phyloP scores from a whole-genome alignment of 2,888 invertebrate species.

The Tridacna crocea region DNA sequence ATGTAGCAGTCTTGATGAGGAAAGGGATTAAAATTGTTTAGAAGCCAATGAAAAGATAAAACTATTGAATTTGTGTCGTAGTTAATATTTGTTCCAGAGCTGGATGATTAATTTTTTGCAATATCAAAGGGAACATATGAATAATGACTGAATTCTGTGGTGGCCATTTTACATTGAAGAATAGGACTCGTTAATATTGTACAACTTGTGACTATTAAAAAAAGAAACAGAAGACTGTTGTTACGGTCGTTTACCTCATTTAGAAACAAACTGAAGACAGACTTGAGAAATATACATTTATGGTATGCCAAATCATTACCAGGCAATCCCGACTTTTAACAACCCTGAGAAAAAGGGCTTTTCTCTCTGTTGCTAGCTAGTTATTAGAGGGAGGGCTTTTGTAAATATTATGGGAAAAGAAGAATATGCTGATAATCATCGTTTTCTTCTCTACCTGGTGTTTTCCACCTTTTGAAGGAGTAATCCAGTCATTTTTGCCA shows the following conservation, averaged over 20 bases:
- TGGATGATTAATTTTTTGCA: constrained; percentile 41
- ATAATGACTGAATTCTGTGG: constrained; percentile 23
- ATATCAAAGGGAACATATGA: constrained; percentile 26
- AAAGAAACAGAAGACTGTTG: not conserved
- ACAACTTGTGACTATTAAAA: not conserved
- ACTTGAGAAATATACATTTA: no score
- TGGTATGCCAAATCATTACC: no score
- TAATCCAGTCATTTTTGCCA: no score
- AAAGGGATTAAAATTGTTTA: constrained; percentile 13
- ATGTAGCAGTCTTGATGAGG: not conserved
- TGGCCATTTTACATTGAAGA: not conserved
- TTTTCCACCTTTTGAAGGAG: not conserved
- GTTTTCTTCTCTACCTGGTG: not conserved
- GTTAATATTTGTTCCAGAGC: constrained; percentile 32
- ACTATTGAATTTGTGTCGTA: constrained; percentile 57
- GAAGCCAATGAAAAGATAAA: constrained; percentile 1
- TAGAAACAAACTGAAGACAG: no score
- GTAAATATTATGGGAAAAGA: not conserved
- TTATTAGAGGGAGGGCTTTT: not conserved
- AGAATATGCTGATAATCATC: not conserved
- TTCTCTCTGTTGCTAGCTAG: no score
- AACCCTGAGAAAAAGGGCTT: not conserved
- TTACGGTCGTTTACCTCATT: no score
- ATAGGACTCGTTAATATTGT: not conserved
- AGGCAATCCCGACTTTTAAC: no score